Conservation (phyloP, 2,797 vertebrate genomes). For the Ciconia nigra region DNA sequence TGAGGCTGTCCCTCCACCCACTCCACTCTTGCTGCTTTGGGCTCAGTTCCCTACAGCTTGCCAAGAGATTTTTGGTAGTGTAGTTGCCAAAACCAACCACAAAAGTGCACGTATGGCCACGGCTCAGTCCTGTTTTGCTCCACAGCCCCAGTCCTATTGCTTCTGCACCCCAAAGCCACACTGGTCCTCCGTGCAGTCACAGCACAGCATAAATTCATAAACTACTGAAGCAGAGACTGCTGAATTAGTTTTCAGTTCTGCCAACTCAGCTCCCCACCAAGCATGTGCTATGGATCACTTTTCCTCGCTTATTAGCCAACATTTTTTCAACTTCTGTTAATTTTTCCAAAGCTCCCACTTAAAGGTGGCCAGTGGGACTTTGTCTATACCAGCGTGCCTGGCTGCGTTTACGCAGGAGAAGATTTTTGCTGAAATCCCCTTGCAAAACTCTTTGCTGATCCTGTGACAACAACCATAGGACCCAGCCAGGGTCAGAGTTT, state of each 20-base stretch:
- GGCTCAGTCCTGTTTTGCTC: background rate
- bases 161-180: background rate
- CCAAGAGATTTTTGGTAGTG: background rate
- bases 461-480: background rate
- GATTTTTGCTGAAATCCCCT: background rate
- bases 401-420: rapidly evolving
- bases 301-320: background rate
- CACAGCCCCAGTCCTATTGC: background rate
- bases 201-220: background rate
- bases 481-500: background rate
- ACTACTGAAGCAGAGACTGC: background rate
- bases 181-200: rapidly evolving
- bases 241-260: background rate
- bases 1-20: rapidly evolving
- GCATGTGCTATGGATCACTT: rapidly evolving
- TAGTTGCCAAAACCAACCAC: background rate
- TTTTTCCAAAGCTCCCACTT: background rate
- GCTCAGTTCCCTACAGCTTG: background rate
- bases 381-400: rapidly evolving
- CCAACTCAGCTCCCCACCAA: background rate
- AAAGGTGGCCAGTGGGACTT: background rate
- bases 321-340: background rate
- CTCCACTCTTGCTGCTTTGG: background rate
- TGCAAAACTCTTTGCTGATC: background rate
- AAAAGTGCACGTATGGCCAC: background rate